phyloP scores from a whole-genome alignment of 1,140 invertebrate species.

The Drosophila grimshawi region DNA sequence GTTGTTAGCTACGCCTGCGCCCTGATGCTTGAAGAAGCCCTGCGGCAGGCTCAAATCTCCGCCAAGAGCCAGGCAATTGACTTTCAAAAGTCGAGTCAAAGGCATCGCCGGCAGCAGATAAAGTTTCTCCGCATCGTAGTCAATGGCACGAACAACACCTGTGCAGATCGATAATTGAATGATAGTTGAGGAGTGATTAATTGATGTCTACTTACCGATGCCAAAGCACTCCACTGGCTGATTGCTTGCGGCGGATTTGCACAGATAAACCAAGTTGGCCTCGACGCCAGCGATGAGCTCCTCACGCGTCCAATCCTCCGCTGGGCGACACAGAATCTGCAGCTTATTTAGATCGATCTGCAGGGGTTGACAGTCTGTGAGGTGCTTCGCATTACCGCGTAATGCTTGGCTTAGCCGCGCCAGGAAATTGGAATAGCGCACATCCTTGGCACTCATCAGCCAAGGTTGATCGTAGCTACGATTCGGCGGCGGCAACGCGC shows the following conservation, averaged over 20 bases:
- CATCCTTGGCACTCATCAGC: constrained; percentile 74
- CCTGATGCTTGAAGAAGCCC: constrained; percentile 70
- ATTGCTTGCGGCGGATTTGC: constrained; percentile 23
- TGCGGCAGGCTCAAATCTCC: constrained; percentile 69
- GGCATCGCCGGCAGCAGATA: constrained; percentile 70
- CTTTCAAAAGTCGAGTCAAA: constrained; percentile 21
- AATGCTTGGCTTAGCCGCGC: constrained; percentile 60
- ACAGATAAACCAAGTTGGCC: constrained; percentile 79
- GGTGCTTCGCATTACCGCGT: constrained; percentile 51
- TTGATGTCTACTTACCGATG: constrained; percentile 58
- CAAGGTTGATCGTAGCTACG: constrained; percentile 36
- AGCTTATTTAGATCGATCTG: constrained; percentile 48
- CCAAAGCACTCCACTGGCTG: constrained; percentile 62
- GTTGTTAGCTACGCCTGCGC: constrained; percentile 42
- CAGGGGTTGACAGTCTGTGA: constrained; percentile 56
- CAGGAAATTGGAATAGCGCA: constrained; percentile 69
- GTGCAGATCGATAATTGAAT: neutral
- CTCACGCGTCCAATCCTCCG: constrained; percentile 22
- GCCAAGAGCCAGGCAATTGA: constrained; percentile 65
- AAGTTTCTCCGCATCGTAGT: constrained; percentile 46
- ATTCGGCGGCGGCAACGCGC: constrained; percentile 43
- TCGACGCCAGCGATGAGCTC: constrained; percentile 66
- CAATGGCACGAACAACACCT: constrained; percentile 78
- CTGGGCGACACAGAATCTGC: constrained; percentile 41
- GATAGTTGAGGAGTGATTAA: too few relatives aligned